Percentiles rank a stretch among this genome's conserved stretches.
These are phyloP conservation scores for Styela plicata DNA, from an alignment of 23 tunicate genomes.

Conservation along the genomic window DNA sequence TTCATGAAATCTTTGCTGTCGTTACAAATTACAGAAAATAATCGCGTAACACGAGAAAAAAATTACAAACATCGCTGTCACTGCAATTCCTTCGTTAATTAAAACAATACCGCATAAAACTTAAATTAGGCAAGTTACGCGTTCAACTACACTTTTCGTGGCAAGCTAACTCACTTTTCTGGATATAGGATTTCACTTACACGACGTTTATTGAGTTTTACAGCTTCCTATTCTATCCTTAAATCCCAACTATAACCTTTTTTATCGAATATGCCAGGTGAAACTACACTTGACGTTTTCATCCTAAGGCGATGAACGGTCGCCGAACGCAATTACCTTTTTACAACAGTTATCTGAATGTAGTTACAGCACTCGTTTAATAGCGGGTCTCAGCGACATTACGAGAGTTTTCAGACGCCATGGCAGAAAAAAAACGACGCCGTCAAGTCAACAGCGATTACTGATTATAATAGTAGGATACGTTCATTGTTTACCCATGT, in stretches of 20 bases:
- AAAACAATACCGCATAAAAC: no score
- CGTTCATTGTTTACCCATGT: background rate
- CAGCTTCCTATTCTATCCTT: background rate
- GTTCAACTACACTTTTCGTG: no score
- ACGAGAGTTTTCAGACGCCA: background rate
- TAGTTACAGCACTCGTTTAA: background rate
- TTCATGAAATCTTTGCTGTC: no score
- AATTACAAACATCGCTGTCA: no score
- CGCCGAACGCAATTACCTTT: background rate
- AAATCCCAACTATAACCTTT: no score
- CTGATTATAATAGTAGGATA: background rate
- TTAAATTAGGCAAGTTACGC: no score
- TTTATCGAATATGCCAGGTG: no score
- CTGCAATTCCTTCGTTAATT: no score
- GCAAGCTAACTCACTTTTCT: background rate
- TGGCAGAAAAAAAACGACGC: background rate
- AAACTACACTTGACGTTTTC: background rate
- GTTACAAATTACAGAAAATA: no score
- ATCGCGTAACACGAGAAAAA: no score
- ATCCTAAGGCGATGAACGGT: background rate
- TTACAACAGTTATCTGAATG: background rate
- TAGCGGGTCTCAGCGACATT: background rate
- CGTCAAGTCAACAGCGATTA: background rate
- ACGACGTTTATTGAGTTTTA: background rate
- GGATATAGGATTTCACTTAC: background rate